These are phyloP conservation scores for Cylindroiulus punctatus DNA, from an alignment of 2,888 invertebrate genomes.

Conservation along the genomic window DNA sequence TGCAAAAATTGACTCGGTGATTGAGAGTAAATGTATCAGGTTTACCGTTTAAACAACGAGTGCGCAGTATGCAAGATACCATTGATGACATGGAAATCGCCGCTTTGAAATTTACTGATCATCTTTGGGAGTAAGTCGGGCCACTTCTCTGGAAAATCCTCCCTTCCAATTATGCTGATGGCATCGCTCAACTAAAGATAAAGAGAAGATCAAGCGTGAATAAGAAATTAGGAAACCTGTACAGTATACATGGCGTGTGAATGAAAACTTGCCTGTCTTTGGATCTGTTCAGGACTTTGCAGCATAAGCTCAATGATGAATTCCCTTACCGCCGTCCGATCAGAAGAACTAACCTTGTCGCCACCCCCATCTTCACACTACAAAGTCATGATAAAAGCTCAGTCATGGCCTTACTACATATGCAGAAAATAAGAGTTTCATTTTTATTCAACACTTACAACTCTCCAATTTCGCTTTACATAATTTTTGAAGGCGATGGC, in stretches of 20 bases:
- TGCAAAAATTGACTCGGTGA: constrained; percentile 48
- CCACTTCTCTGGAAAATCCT: constrained; percentile 98
- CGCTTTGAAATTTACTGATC: constrained; percentile 87
- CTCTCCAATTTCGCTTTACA: constrained; percentile 92
- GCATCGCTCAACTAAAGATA: constrained; percentile 82
- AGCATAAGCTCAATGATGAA: constrained; percentile 93
- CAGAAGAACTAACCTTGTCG: constrained; percentile 82
- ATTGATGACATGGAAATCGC: constrained; percentile 94
- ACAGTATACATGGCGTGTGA: not conserved
- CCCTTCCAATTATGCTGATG: constrained; percentile 93
- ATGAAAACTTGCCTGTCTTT: constrained; percentile 75
- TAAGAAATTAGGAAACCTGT: not conserved
- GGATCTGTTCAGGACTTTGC: constrained; percentile 86
- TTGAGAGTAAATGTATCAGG: not conserved
- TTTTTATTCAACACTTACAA: constrained; percentile 1
- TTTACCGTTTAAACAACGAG: constrained; percentile 88
- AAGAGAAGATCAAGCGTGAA: not conserved
- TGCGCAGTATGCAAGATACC: constrained; percentile 95
- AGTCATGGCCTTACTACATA: not conserved
- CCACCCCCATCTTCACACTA: constrained; percentile 76
- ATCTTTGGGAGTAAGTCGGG: constrained; percentile 90
- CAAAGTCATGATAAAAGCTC: constrained; percentile 60
- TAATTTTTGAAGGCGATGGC: constrained; percentile 97
- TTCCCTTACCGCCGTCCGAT: constrained; percentile 80
- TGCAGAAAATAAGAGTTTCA: not conserved